phyloP scores from a whole-genome alignment of 2,113 vertebrate genomes.

The Caretta caretta region DNA sequence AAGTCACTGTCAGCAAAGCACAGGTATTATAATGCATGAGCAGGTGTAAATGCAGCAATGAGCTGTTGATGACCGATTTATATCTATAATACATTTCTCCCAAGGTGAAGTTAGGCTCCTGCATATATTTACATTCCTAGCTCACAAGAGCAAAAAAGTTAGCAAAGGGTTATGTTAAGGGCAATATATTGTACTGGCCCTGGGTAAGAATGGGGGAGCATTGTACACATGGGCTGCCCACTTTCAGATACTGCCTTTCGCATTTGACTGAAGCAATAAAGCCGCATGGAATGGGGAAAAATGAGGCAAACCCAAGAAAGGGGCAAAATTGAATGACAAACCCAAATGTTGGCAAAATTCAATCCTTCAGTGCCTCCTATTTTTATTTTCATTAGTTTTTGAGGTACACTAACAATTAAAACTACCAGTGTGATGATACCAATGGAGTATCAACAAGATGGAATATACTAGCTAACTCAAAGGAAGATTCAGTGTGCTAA shows the following conservation, averaged over 20 bases:
- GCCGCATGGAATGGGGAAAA: neutral
- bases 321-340: neutral
- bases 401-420: conserved; percentile 59
- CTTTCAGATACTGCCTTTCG: neutral
- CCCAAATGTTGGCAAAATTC: conserved; percentile 57
- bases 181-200: fast-evolving
- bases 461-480: conserved; percentile 42
- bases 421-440: conserved; percentile 36
- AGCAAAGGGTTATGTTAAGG: neutral
- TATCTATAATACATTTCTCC: fast-evolving
- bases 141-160: neutral
- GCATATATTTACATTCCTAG: neutral
- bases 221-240: neutral
- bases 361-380: conserved; percentile 25
- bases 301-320: neutral
- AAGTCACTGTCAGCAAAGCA: neutral
- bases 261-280: neutral
- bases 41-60: fast-evolving
- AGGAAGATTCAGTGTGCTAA: conserved; percentile 33
- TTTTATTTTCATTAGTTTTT: conserved; percentile 55
- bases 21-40: fast-evolving
- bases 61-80: fast-evolving
- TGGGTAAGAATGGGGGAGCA: neutral
- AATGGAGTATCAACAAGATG: conserved; percentile 4
- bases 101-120: neutral